A percentile compares a stretch with the other conserved stretches of the same genome.
Evolutionary conservation across 2,888 invertebrate species (phyloP).

Genomic region (Drosophila mercatorum): DNA sequence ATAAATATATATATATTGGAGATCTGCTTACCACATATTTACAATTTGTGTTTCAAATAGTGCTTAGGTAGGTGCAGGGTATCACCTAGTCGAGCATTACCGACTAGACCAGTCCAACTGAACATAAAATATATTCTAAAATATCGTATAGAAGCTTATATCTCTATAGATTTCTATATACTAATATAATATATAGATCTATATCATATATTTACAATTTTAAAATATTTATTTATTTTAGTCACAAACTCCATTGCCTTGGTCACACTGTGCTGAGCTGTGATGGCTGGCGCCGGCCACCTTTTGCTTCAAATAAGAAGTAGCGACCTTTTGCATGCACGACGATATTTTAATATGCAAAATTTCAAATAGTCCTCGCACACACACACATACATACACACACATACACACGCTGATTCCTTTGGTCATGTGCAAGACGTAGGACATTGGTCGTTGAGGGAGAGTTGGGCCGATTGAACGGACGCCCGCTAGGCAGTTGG

Average conservation of each 20-base stretch:
- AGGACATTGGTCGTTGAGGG: slow-evolving; percentile 40
- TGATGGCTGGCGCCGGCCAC: slow-evolving; percentile 47
- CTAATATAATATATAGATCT: no score
- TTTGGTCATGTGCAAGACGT: slow-evolving; percentile 66
- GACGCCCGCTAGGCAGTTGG: slow-evolving; percentile 63
- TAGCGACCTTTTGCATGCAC: slow-evolving; percentile 75
- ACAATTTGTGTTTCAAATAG: no score
- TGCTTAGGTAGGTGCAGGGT: no score
- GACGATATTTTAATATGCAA: slow-evolving; percentile 81
- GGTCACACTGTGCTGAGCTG: slow-evolving; percentile 29
- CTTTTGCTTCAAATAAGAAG: slow-evolving; percentile 63
- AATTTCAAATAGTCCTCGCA: slow-evolving; percentile 72
- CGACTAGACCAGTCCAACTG: no score
- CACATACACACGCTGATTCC: slow-evolving; percentile 48
- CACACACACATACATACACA: slow-evolving; percentile 23
- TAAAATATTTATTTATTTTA: neutral
- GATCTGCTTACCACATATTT: no score
- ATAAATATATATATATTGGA: no score
- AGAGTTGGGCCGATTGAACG: slow-evolving; percentile 19
- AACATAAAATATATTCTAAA: no score
- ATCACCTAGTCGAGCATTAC: no score
- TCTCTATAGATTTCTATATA: no score
- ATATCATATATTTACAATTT: no score
- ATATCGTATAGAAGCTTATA: no score
- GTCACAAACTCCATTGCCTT: neutral